Base-by-base conservation (phyloP, 2,888 invertebrate genomes). In the Synergus japonicus region DNA sequence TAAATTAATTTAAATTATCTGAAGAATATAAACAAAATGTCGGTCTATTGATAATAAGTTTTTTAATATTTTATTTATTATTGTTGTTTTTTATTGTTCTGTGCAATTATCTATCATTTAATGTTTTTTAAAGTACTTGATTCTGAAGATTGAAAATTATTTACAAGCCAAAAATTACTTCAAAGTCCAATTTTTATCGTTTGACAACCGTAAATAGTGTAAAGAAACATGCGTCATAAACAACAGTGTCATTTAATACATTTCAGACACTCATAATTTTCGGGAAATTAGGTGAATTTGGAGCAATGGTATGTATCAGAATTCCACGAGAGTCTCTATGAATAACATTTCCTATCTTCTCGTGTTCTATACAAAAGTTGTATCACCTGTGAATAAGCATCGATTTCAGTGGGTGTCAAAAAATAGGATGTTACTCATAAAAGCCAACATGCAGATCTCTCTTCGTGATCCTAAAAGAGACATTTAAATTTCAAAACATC, bases 401-500 rank as follows among this genome's bases (percentile, higher is more conserved):
- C 60, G 60, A 60, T 60, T 60, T 13, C 60, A 60, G 60, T 60
- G 60, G 60, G 60, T 60, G 22, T 60, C 60, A 60, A 60, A 60
- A 60, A 60, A 60, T 60, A 60, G 60, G 60, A 60, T 29, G 22
- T 60, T 60, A 60, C 60, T 60, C 60, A 60, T 60, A 29, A 60
- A 22, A 60, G 22, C 60, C 18, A 60, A 22, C 18, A 29, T 60
- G 22, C 13, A 60, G 60, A 60, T 60, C 22, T 60, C 60, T 12
- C 60, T 60, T 22, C 60, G 18, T 22, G 12, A 60, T 29, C 18
- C 60, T 12, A 12, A 60, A 60, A 10, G 60, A 60, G 18, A 60
- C 60, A 18, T 60, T 60, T 60, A 46, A 46, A 46, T 46, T 46
- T 10, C 13, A 46, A 46, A 46, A 46, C 46, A 46, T 46, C 5